Conservation (phyloP, 2,113 vertebrate species). For the Myxocyprinus asiaticus region DNA sequence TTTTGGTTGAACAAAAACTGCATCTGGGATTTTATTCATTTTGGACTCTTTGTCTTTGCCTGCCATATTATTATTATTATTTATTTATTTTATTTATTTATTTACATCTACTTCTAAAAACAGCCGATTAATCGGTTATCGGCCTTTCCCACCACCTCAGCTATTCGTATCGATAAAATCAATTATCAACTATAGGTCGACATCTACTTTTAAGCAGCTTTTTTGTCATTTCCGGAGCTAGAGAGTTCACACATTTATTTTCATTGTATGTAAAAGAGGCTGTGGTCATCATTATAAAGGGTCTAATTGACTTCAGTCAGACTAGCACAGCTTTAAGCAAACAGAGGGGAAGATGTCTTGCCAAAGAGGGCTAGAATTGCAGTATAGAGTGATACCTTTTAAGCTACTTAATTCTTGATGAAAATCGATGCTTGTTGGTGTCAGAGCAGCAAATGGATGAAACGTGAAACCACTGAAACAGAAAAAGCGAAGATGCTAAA, state of each 20-base stretch:
- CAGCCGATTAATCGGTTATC: too few species aligned
- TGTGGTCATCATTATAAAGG: neutral
- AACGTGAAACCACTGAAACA: conserved; percentile 38
- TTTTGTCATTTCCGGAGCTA: too few species aligned
- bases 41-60: too few species aligned
- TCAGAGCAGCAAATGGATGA: conserved; percentile 42
- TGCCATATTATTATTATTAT: too few species aligned
- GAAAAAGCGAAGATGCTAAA: conserved; percentile 26
- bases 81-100: too few species aligned
- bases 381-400: conserved; percentile 42
- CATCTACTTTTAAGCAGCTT: too few species aligned
- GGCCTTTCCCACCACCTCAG: too few species aligned
- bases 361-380: conserved; percentile 31
- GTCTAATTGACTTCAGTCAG: conserved; percentile 1
- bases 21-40: too few species aligned
- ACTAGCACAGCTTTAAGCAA: neutral
- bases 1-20: too few species aligned
- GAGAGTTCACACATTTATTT: neutral
- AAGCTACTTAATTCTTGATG: conserved; percentile 49
- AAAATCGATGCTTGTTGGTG: conserved; percentile 46
- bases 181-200: too few species aligned
- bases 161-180: too few species aligned
- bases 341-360: conserved; percentile 24
- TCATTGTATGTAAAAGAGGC: neutral
- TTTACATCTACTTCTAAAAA: too few species aligned